A percentile compares a stretch with the other conserved stretches of the same genome.
phyloP scores from a whole-genome alignment of 2,888 invertebrate genomes.

The Philopedon plagiatum region DNA sequence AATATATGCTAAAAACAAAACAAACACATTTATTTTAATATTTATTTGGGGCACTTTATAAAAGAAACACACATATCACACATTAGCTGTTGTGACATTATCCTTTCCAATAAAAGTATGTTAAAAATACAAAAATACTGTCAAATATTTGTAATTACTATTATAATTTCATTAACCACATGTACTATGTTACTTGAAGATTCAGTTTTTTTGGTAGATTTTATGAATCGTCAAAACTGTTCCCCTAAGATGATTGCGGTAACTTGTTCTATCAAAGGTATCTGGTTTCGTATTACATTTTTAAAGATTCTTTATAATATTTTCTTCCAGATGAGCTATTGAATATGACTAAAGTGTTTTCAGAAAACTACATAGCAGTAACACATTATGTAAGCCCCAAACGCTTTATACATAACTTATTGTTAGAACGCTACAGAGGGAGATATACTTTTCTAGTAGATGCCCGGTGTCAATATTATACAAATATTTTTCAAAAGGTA shows the following conservation, averaged over 20 bases:
- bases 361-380: conserved; percentile 2
- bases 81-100: too few relatives aligned
- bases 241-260: not conserved
- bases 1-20: not conserved
- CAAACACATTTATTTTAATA: not conserved
- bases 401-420: not conserved
- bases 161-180: not conserved
- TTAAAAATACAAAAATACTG: not conserved
- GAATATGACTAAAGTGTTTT: not conserved
- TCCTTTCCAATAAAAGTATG: not conserved
- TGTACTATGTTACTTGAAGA: not conserved
- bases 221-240: not conserved
- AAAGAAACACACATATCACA: not conserved
- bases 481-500: not conserved
- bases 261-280: conserved; percentile 1
- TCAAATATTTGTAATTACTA: not conserved
- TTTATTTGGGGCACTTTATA: not conserved
- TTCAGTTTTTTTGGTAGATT: not conserved
- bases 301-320: not conserved
- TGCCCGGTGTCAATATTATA: not conserved
- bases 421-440: not conserved
- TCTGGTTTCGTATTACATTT: not conserved
- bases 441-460: not conserved
- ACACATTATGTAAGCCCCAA: not conserved
- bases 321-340: conserved; percentile 8